Evolutionary conservation across 2,888 invertebrate species (phyloP).

Genomic region (Cheilosia urbana): DNA sequence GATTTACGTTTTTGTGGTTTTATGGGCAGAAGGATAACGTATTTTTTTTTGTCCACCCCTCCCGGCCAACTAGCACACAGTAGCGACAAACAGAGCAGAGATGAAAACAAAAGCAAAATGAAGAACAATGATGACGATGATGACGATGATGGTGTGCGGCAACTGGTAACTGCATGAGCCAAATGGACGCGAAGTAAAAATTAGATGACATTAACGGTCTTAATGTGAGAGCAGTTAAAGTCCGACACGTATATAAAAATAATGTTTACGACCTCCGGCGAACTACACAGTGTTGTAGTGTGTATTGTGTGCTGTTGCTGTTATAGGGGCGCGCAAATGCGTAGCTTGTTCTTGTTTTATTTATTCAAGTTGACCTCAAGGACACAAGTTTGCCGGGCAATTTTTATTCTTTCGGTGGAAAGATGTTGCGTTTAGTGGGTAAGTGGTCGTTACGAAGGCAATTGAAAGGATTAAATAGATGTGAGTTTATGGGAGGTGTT

Average conservation of each 20-base stretch:
- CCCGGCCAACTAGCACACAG: conserved; percentile 21
- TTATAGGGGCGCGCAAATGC: conserved; percentile 1
- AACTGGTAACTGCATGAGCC: conserved; percentile 22
- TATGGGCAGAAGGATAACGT: conserved; percentile 67
- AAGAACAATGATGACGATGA: conserved; percentile 15
- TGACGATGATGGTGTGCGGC: neutral
- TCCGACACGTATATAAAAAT: conserved; percentile 64
- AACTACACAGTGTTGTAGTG: neutral
- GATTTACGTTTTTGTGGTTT: conserved; percentile 73
- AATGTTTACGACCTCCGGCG: conserved; percentile 67
- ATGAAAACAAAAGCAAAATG: conserved; percentile 5
- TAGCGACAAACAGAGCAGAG: neutral
- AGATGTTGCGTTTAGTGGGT: conserved; percentile 40
- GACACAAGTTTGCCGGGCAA: conserved; percentile 37
- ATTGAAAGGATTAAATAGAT: conserved; percentile 58
- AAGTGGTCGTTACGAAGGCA: conserved; percentile 51
- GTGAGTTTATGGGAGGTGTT: conserved; percentile 25
- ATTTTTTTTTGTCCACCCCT: conserved; percentile 14
- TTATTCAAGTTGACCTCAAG: conserved; percentile 63
- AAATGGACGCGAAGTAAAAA: conserved; percentile 67
- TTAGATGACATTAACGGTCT: conserved; percentile 75
- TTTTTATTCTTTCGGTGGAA: conserved; percentile 22
- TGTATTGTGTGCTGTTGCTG: no score
- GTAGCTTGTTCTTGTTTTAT: conserved; percentile 48
- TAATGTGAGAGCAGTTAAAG: conserved; percentile 71